A percentile compares a stretch with the other conserved stretches of the same genome.
Evolutionary conservation across 2,797 vertebrate genomes (phyloP).

Genomic region (Pseudocheirus occidentalis): DNA sequence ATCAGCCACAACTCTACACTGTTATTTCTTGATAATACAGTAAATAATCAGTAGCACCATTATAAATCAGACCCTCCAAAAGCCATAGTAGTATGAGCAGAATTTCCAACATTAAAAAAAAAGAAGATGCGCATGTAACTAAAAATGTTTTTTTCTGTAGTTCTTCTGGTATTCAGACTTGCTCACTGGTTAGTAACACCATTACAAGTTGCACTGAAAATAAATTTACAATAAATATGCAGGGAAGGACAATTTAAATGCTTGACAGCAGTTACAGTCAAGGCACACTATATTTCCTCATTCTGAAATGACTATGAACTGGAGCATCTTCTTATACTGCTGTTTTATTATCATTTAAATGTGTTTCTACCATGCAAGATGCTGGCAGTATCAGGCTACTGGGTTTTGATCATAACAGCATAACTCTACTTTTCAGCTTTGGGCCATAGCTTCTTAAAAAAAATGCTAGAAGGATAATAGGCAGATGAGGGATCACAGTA

Average conservation of each 20-base stretch:
- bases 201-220: constrained; percentile 60
- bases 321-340: constrained; percentile 24
- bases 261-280: constrained; percentile 58
- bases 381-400: constrained; percentile 1
- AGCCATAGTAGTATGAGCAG: constrained; percentile 53
- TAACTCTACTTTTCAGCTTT: constrained; percentile 59
- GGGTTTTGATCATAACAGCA: constrained; percentile 66
- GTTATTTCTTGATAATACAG: constrained; percentile 72
- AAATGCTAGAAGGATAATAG: constrained; percentile 47
- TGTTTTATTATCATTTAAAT: constrained; percentile 66
- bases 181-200: constrained; percentile 42
- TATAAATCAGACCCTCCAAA: constrained; percentile 73
- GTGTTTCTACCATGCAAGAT: constrained; percentile 52
- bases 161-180: constrained; percentile 46
- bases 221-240: constrained; percentile 67
- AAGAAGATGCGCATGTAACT: constrained; percentile 61
- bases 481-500: neutral
- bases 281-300: constrained; percentile 48
- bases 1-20: constrained; percentile 71
- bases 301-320: constrained; percentile 61
- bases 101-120: constrained; percentile 39
- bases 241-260: constrained; percentile 55
- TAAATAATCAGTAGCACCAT: constrained; percentile 77
- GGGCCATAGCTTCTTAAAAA: constrained; percentile 45
- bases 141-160: constrained; percentile 52